These are phyloP conservation scores for Porites divaricata DNA, from an alignment of 92 coral and sea anemone genomes.

Conservation along the genomic window DNA sequence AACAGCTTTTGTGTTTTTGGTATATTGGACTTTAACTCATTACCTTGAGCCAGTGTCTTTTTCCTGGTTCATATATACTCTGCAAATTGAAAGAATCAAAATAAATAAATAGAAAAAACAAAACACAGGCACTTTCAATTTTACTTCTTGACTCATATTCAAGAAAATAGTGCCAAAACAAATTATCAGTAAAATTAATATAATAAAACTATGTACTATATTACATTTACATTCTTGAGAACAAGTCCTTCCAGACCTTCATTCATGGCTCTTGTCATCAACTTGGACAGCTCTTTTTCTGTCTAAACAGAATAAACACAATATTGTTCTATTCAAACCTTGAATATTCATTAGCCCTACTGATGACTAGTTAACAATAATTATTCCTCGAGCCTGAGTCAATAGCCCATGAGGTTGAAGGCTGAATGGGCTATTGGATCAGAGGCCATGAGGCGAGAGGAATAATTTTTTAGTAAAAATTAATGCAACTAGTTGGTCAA, in stretches of 20 bases:
- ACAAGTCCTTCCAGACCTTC: constrained; percentile 98
- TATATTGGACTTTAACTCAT: neutral
- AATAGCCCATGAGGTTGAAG: too few species aligned
- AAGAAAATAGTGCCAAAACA: neutral
- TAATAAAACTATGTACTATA: neutral
- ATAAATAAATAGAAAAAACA: too few species aligned
- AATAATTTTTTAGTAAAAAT: too few species aligned
- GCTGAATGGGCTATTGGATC: too few species aligned
- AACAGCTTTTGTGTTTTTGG: neutral
- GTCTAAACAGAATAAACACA: constrained; percentile 48
- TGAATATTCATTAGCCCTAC: neutral
- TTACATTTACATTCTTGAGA: constrained; percentile 85
- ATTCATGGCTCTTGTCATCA: constrained; percentile 88
- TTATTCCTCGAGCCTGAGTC: too few species aligned
- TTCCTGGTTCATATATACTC: constrained; percentile 98
- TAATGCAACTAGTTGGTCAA: too few species aligned
- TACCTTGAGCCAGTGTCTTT: constrained; percentile 98
- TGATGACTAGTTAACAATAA: too few species aligned
- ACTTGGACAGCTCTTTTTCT: constrained; percentile 80
- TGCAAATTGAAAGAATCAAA: constrained; percentile 27
- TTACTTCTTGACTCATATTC: too few species aligned
- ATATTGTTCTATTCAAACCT: neutral
- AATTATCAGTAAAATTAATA: neutral
- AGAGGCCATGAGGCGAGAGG: too few species aligned
- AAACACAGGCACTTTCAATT: too few species aligned